Conservation (phyloP, 2,888 invertebrate genomes). For the Phyto melanocephala region DNA sequence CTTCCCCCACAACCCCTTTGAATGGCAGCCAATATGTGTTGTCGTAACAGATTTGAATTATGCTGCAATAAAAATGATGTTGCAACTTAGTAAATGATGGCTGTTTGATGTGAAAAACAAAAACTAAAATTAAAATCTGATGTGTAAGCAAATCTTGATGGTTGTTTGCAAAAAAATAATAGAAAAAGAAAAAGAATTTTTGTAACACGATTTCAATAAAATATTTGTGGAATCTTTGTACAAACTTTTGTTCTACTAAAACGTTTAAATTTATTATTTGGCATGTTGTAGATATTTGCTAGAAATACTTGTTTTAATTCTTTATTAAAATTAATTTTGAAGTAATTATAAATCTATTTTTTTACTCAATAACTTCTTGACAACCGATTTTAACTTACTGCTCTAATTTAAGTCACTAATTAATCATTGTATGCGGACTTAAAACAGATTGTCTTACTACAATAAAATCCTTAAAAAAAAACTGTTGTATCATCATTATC, state of each 20-base stretch:
- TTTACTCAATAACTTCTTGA: too few species aligned
- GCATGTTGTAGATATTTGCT: neutral
- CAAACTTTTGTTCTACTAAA: neutral
- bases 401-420: neutral
- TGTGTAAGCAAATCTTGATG: constrained; percentile 37
- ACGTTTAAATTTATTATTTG: neutral
- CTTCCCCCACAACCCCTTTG: neutral
- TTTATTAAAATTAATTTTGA: too few species aligned
- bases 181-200: neutral
- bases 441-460: neutral
- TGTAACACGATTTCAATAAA: constrained; percentile 12
- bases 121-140: constrained; percentile 27
- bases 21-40: constrained; percentile 13
- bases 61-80: constrained; percentile 55
- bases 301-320: too few species aligned
- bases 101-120: neutral
- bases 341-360: too few species aligned
- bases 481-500: neutral
- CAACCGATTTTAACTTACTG: neutral
- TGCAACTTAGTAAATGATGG: constrained; percentile 60
- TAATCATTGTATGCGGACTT: neutral
- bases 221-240: constrained; percentile 1
- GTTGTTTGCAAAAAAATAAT: neutral
- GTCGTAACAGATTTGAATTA: constrained; percentile 55
- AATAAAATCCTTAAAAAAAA: neutral